A percentile compares a stretch with the other conserved stretches of the same genome.
Evolutionary conservation across 2,113 vertebrate species (phyloP).

Genomic region (Motacilla tschutschensis): DNA sequence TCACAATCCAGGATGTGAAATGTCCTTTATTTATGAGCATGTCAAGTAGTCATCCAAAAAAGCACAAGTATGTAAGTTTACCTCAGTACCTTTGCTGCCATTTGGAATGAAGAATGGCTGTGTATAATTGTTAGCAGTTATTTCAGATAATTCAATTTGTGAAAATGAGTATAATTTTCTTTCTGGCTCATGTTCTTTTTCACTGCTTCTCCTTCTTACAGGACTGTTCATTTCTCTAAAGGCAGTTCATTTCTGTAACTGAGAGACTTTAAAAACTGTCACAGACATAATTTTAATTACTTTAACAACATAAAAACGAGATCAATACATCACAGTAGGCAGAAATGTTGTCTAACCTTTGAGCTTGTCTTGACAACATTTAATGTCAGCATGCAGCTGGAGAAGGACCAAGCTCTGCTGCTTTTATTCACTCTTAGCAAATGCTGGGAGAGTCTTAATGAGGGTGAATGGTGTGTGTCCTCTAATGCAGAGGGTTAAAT

Average conservation of each 20-base stretch:
- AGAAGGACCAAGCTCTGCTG: not conserved
- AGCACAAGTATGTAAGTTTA: not conserved
- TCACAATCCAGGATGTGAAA: not conserved
- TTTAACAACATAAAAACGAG: constrained; percentile 2
- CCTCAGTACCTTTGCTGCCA: not conserved
- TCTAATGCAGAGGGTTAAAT: not conserved
- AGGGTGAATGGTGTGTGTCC: not conserved
- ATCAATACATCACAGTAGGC: constrained; percentile 20
- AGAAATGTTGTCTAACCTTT: constrained; percentile 25
- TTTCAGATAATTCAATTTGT: not conserved
- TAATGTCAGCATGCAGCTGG: not conserved
- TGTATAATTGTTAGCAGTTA: not conserved
- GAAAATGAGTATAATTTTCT: constrained; percentile 10
- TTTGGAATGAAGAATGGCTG: not conserved
- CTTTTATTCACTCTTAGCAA: not conserved
- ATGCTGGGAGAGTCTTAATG: not conserved
- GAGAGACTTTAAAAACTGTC: not conserved
- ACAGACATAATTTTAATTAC: constrained; percentile 30
- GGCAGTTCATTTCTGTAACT: not conserved
- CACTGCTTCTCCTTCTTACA: not conserved
- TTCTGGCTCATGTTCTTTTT: not conserved
- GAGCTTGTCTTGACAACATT: not conserved
- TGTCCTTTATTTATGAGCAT: not conserved
- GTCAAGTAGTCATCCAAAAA: not conserved
- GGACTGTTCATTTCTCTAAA: not conserved